Percentiles rank a stretch among this genome's conserved stretches.
Conservation (phyloP, 2,113 vertebrate genomes). For the Tyto alba region DNA sequence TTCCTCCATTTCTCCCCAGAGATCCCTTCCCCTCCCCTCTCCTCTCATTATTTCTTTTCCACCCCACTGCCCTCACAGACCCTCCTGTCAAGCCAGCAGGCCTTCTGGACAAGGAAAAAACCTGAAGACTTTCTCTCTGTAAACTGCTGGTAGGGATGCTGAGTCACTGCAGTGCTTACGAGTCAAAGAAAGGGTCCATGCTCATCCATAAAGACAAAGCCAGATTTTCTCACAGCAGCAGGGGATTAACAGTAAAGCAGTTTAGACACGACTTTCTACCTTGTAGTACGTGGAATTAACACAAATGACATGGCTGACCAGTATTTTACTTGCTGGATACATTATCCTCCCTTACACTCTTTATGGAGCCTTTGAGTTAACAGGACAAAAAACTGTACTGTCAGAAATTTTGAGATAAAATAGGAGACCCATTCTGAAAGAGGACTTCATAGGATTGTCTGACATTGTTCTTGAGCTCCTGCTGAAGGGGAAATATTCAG, state of each 20-base stretch:
- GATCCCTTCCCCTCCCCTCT: not conserved
- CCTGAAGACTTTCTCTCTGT: not conserved
- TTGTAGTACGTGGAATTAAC: not conserved
- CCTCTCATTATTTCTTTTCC: not conserved
- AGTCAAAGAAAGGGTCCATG: not conserved
- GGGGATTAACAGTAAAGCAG: not conserved
- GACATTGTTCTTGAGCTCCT: not conserved
- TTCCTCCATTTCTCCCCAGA: not conserved
- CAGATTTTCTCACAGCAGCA: not conserved
- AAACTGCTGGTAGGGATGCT: not conserved
- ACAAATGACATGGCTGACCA: accelerated
- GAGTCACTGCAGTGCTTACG: not conserved
- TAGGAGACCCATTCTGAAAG: not conserved
- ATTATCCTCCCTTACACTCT: not conserved
- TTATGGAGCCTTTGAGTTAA: not conserved
- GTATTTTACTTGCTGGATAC: not conserved
- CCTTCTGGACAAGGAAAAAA: not conserved
- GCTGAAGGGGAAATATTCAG: not conserved
- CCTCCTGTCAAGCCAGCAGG: not conserved
- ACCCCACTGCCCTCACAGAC: not conserved
- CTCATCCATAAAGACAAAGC: not conserved
- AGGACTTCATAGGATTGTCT: not conserved
- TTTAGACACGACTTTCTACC: not conserved
- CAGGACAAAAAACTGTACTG: not conserved
- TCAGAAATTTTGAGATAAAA: not conserved